Evolutionary conservation across 2,888 invertebrate genomes (phyloP), one percentile per base, ranked within the genome.

Genomic region (Unio pictorum): DNA sequence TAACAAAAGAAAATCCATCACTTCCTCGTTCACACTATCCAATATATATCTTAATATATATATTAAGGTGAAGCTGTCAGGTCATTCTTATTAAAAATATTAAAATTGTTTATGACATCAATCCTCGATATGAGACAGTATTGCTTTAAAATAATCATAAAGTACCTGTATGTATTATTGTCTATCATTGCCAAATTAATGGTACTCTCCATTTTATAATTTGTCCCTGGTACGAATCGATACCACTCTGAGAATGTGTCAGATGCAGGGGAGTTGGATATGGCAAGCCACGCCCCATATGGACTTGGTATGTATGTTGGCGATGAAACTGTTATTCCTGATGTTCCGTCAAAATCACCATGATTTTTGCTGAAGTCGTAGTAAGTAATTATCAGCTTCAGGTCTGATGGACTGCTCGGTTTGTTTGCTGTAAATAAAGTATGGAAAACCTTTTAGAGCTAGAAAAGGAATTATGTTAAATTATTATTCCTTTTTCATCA

Each of bases 211-310:
- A 77, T 61, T 34, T 71, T 74, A 30, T 73, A 30, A 63, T 77
- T 77, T 1, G 73, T 72, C 0, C 67, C 60, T 5, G 34, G 34
- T 45, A 75, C 68, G 8, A 23, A 66, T 18, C 74, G 63, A 73
- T 79, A 86, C 85, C 86, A 86, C 23, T 81, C 73, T 26, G 84
- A 82, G 70, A 85, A 86, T 18, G 83, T 78, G 67, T 85, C 84
- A 0, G 79, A 45, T 8, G 73, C 67, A 1, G 86, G 86, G 18
- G 71, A 79, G 64, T 60, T 64, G 4, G 85, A 81, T 45, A 74
- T 66, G 55, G 75, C 65, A 55, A 83, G 74, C 82, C 82, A 82
- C 1, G 78, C 79, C 1, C 82, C 82, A 55, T 78, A 82, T 0
- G 81, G 82, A 59, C 81, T 81, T 8, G 82, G 76, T 5, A 84